These are phyloP conservation scores for Okamejei kenojei DNA, from an alignment of 2,797 vertebrate species.

Conservation along the genomic window DNA sequence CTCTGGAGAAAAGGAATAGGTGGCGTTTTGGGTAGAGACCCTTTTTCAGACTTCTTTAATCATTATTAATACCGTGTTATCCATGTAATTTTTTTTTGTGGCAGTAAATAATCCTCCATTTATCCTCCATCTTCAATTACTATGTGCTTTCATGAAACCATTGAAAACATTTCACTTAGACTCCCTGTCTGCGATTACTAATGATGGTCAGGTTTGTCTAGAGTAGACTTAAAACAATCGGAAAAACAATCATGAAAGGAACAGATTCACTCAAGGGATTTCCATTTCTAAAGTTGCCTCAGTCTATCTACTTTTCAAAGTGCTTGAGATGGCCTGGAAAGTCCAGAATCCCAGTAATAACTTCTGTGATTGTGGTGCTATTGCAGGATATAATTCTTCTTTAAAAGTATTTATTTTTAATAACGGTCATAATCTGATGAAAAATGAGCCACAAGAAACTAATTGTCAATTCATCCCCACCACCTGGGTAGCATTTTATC, in stretches of 20 bases:
- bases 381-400: background rate
- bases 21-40: too few relatives aligned
- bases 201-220: background rate
- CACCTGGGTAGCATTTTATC: background rate
- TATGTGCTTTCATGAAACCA: background rate
- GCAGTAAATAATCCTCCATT: background rate
- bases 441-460: background rate
- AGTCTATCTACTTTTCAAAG: background rate
- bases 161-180: background rate
- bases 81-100: background rate
- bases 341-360: background rate
- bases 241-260: background rate
- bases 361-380: background rate
- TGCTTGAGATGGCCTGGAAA: background rate
- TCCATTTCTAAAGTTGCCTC: background rate
- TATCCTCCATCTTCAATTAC: background rate
- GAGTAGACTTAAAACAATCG: background rate
- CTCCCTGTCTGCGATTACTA: background rate
- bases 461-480: background rate
- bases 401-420: background rate
- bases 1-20: too few relatives aligned
- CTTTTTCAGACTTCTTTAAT: too few relatives aligned
- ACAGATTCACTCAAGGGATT: background rate
- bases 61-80: background rate
- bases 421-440: background rate